Base-by-base conservation (phyloP, 37 sponge, comb jelly and placozoan genomes). In the Halisarca cf. caerulea region DNA sequence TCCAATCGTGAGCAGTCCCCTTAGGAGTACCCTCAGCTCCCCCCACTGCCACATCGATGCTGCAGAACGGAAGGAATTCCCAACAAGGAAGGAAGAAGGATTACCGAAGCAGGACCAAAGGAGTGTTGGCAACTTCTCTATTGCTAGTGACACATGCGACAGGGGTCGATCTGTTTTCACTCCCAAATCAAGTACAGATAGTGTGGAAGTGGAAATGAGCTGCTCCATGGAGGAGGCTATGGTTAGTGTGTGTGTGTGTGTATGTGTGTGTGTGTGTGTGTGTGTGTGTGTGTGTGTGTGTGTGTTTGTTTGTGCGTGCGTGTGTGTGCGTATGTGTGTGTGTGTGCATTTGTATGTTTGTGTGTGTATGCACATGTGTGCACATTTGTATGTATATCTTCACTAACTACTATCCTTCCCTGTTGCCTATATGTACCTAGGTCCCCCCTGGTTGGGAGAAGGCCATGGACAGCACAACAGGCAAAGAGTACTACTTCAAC, bases 231-330 rank as follows among this genome's bases (percentile, higher is more conserved):
- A 37, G 21, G 9, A 47, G 40, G 3, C 20, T 40, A 14, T 66
- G 32, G 71, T 42, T 78, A 6, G 60, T 86, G 34, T 71, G 73
- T 70, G 73, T 45, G 84, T 71, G 84, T 58, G 73, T 87, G 18
- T 40, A 15, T 57, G 33, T 59, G 47, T 57, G 2, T 59, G 78
- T 41, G 27, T 59, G 51, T 47, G 51, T 47, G 51, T 47, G 51
- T 47, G 78, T 33, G 32, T 74, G 21, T 83, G 43, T 78, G 79
- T 78, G 79, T 78, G 45, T 78, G 79, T 38, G 79, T 37, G 47
- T 38, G 47, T 78, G 79, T 38, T n/a, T 34, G n/a, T n/a, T 3
- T 53, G 47, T 41, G 14, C 25, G n/a, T n/a, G n/a, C n/a, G n/a
- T 38, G 20, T 18, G 4, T 24, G 6, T 11, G 11, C 11, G 51